Evolutionary conservation across 2,113 vertebrate species (phyloP).

Genomic region (Bothrops jararaca): DNA sequence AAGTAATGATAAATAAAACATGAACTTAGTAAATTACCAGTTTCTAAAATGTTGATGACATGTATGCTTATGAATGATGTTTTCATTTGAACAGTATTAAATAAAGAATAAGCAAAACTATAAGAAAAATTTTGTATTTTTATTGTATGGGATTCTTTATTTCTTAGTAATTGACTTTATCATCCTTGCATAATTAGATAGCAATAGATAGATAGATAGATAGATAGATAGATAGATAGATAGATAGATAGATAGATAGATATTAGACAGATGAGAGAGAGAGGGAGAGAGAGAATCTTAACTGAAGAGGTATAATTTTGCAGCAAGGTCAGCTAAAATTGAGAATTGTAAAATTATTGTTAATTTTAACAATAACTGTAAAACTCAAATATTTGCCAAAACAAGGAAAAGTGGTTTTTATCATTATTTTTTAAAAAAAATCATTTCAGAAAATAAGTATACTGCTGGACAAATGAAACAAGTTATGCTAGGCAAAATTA

Average conservation of each 20-base stretch:
- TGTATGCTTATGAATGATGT: background rate
- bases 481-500: background rate
- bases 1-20: background rate
- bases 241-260: background rate
- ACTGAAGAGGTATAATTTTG: conserved; percentile 13
- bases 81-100: background rate
- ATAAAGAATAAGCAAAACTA: conserved; percentile 30
- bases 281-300: conserved; percentile 33
- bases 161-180: conserved; percentile 37
- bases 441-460: no score
- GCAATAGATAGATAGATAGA: background rate
- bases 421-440: no score
- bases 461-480: background rate
- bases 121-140: conserved; percentile 16
- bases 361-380: background rate
- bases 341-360: background rate
- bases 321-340: conserved; percentile 31
- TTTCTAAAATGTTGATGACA: background rate
- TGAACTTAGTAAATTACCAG: background rate
- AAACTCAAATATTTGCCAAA: background rate
- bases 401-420: no score
- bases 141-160: conserved; percentile 26
- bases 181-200: conserved; percentile 8
- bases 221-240: background rate
- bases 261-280: background rate